A percentile compares a stretch with the other conserved stretches of the same genome.
Conservation (phyloP, 2,797 vertebrate genomes). For the Myripristis murdjan region DNA sequence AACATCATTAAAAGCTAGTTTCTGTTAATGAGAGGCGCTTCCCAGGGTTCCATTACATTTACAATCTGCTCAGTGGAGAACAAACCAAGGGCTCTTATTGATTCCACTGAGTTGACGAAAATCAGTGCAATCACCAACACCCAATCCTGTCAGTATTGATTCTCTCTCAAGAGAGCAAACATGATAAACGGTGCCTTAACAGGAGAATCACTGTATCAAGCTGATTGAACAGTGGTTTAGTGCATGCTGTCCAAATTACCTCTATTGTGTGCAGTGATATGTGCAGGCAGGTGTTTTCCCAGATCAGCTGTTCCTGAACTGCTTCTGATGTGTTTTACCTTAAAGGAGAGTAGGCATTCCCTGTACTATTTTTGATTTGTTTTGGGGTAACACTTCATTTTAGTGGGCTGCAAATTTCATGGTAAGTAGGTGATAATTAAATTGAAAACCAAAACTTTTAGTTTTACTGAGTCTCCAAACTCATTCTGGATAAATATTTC, state of each 20-base stretch:
- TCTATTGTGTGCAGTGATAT: background rate
- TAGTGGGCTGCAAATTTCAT: too few species aligned
- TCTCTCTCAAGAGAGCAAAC: slow-evolving; percentile 1
- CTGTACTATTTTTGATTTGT: background rate
- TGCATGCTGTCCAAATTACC: background rate
- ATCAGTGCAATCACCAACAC: slow-evolving; percentile 37
- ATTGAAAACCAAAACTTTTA: too few species aligned
- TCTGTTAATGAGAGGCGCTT: slow-evolving; percentile 75
- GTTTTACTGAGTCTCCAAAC: too few species aligned
- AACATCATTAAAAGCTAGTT: slow-evolving; percentile 82
- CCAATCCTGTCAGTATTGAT: slow-evolving; percentile 45
- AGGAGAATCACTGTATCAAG: slow-evolving; percentile 4
- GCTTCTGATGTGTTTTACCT: background rate
- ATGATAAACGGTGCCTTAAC: slow-evolving; percentile 6
- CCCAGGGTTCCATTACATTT: slow-evolving; percentile 55
- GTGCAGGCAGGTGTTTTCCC: background rate
- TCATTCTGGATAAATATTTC: too few species aligned
- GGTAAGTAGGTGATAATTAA: too few species aligned
- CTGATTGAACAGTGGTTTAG: background rate
- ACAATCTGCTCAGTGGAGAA: slow-evolving; percentile 59
- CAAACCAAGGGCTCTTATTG: slow-evolving; percentile 62
- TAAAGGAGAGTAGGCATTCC: background rate
- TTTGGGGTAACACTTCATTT: too few species aligned
- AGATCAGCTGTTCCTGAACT: background rate
- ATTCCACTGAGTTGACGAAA: slow-evolving; percentile 52